Percentiles rank a stretch among this genome's conserved stretches.
Evolutionary conservation across 2,888 invertebrate species (phyloP).

Genomic region (Polydesmus complanatus): DNA sequence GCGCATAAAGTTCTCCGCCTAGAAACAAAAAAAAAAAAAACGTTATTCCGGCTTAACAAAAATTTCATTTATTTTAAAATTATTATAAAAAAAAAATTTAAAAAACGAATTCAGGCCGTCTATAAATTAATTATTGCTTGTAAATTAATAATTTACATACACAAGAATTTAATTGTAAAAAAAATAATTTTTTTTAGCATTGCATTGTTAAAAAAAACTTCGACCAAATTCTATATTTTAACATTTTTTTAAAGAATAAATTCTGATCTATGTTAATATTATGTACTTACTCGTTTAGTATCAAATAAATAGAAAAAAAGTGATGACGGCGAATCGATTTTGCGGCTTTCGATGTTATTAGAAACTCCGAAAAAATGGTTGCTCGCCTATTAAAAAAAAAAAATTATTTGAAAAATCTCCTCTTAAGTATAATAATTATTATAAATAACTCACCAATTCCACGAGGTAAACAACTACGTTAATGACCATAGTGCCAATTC

Average conservation of each 20-base stretch:
- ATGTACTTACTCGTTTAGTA: not conserved
- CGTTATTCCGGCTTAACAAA: not conserved
- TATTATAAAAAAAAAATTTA: not conserved
- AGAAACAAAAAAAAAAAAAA: not conserved
- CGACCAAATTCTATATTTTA: too few relatives aligned
- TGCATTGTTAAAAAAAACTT: too few relatives aligned
- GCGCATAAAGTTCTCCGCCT: conserved; percentile 7
- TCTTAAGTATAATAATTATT: not conserved
- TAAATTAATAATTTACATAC: too few relatives aligned
- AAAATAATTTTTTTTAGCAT: too few relatives aligned
- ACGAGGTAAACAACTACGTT: conserved; percentile 71
- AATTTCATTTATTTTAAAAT: not conserved
- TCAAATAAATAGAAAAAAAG: conserved; percentile 6
- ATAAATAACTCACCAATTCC: conserved; percentile 50
- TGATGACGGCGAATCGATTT: not conserved
- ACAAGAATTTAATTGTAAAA: too few relatives aligned
- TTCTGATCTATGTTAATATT: too few relatives aligned
- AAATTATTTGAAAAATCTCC: not conserved
- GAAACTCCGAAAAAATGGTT: conserved; percentile 11
- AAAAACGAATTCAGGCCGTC: too few relatives aligned
- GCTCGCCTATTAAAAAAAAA: conserved; percentile 2
- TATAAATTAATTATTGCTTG: not conserved
- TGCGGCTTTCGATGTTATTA: conserved; percentile 6
- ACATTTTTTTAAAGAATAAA: too few relatives aligned
- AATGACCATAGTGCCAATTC: conserved; percentile 64